A percentile compares a stretch with the other conserved stretches of the same genome.
These are phyloP conservation scores for Dynastes hyllus DNA, from an alignment of 2,888 invertebrate genomes.

Conservation along the genomic window DNA sequence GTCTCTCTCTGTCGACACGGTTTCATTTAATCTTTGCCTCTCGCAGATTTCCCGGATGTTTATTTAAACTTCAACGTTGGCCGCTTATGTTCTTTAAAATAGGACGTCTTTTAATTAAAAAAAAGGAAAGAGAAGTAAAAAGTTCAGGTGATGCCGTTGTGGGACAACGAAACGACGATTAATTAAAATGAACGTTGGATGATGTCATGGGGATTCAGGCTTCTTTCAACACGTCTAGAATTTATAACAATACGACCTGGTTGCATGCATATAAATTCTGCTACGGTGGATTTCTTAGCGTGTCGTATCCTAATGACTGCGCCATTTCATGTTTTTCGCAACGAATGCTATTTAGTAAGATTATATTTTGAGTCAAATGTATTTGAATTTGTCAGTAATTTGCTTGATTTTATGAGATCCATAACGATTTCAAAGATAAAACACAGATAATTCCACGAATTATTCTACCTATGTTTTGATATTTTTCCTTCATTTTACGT, in stretches of 20 bases:
- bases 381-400: too few relatives aligned
- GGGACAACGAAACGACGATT: background rate
- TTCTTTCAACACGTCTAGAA: background rate
- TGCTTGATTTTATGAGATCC: too few relatives aligned
- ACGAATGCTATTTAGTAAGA: background rate
- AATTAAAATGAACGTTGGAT: constrained; percentile 15
- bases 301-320: too few relatives aligned
- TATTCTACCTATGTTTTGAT: too few relatives aligned
- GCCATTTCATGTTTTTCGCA: background rate
- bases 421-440: too few relatives aligned
- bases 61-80: constrained; percentile 38
- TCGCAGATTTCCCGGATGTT: constrained; percentile 39
- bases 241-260: too few relatives aligned
- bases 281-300: too few relatives aligned
- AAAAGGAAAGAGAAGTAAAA: background rate
- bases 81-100: constrained; percentile 19
- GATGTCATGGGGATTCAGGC: background rate
- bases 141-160: background rate
- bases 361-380: too few relatives aligned
- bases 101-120: constrained; percentile 34
- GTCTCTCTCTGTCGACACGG: constrained; percentile 20
- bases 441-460: too few relatives aligned
- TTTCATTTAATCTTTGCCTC: constrained; percentile 43
- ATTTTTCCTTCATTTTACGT: too few relatives aligned
- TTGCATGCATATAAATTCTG: too few relatives aligned